Percentiles rank a stretch among this genome's conserved stretches.
Evolutionary conservation across 2,113 vertebrate genomes (phyloP).

Genomic region (Bujurquina vittata): DNA sequence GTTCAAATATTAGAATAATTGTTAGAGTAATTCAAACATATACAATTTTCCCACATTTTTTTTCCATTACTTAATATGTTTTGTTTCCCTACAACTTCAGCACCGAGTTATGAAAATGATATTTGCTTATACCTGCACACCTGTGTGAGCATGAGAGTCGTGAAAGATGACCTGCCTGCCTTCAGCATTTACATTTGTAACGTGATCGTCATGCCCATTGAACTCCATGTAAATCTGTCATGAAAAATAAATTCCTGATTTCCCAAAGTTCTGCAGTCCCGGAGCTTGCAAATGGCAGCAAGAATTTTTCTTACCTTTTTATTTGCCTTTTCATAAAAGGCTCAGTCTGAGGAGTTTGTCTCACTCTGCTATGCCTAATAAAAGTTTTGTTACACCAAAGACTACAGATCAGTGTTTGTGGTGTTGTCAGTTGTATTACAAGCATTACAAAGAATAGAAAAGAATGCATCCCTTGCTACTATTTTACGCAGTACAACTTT

Average conservation of each 20-base stretch:
- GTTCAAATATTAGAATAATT: background rate
- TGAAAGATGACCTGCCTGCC: slow-evolving; percentile 16
- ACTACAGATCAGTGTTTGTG: background rate
- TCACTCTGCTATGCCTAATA: background rate
- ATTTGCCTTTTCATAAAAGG: background rate
- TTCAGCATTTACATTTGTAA: slow-evolving; percentile 51
- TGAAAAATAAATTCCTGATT: background rate
- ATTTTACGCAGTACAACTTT: fast-evolving
- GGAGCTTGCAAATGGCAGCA: fast-evolving
- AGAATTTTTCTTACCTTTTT: background rate
- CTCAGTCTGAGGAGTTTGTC: background rate
- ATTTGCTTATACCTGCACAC: slow-evolving; percentile 4
- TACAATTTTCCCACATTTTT: fast-evolving
- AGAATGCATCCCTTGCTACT: background rate
- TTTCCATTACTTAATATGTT: background rate
- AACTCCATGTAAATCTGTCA: background rate
- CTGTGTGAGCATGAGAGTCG: background rate
- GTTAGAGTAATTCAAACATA: background rate
- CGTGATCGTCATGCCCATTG: background rate
- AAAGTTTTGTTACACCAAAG: background rate
- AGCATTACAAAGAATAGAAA: background rate
- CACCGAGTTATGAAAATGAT: slow-evolving; percentile 18
- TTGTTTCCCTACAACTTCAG: background rate
- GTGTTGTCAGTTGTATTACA: background rate
- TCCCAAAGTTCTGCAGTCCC: background rate